Evolutionary conservation across 2,113 vertebrate species (phyloP), one percentile per base, ranked within the genome.

Genomic region (Reinhardtius hippoglossoides): DNA sequence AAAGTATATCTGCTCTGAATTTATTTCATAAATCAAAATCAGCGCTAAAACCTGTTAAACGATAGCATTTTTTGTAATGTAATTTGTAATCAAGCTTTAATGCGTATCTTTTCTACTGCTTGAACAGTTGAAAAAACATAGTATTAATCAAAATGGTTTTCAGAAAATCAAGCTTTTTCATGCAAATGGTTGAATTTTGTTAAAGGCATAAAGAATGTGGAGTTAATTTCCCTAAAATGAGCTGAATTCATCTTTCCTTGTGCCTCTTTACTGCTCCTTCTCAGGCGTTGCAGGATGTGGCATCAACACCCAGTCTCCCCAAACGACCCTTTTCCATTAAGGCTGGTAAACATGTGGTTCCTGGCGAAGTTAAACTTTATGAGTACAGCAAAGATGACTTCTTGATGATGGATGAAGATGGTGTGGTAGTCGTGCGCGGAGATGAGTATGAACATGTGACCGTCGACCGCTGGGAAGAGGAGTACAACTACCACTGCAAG

Each of bases 391-490:
- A 94, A 72, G 93, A 94, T 4, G 90, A 95, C 72, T 95, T 93
- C 87, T 91, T 94, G 71, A 95, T 95, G 3, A 93, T 96, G 78
- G 94, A 93, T 67, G 42, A 77, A 13, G 65, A 76, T 4, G 94
- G 93, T n/a, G 92, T 96, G 52, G 82, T 94, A 20, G 91, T 91
- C 24, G 56, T 87, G 27, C 76, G n/a, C 44, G 63, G 86, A 0
- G 84, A 90, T 0, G 90, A 95, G 9, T 73, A 82, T 35, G 91
- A 94, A 37, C 93, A 89, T 61, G 67, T 93, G 2, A 82, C 90
- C 8, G 69, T 90, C 13, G 92, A 95, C 2, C 87, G 91, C 58
- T 96, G 95, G 95, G 92, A 95, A 52, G 84, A 95, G 44, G 95
- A 96, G 82, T 94, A 95, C 78, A 62, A 89, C 1, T 91, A 85